Conservation (phyloP, 37 sponge, comb jelly and placozoan species). For the Diacarnus erythraeanus region DNA sequence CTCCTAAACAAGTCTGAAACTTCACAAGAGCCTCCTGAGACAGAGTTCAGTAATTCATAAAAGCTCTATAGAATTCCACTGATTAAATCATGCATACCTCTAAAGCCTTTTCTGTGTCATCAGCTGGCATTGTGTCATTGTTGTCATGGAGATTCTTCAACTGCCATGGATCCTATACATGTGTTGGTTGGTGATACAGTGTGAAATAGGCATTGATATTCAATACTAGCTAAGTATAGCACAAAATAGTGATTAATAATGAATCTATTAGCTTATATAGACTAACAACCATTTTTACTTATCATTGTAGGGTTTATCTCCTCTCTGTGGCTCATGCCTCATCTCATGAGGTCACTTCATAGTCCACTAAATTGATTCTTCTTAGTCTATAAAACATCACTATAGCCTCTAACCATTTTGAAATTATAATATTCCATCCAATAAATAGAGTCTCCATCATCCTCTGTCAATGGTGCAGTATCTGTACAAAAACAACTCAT, state of each 20-base stretch:
- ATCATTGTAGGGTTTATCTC: too few relatives aligned
- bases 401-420: constrained; percentile 29
- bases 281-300: too few relatives aligned
- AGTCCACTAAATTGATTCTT: too few relatives aligned
- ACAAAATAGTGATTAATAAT: too few relatives aligned
- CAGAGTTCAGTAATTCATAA: not conserved
- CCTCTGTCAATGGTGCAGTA: constrained; percentile 3
- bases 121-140: not conserved
- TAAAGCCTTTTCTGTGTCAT: not conserved
- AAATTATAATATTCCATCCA: constrained; percentile 61
- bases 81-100: not conserved
- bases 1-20: constrained; percentile 6
- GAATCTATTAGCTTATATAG: too few relatives aligned
- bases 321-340: too few relatives aligned
- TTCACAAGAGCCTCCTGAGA: not conserved
- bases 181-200: too few relatives aligned
- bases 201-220: too few relatives aligned
- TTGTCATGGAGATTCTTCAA: constrained; percentile 5
- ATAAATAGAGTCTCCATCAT: constrained; percentile 6
- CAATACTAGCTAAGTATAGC: too few relatives aligned
- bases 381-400: not conserved
- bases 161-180: constrained; percentile 42
- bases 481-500: constrained; percentile 14
- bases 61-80: not conserved
- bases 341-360: too few relatives aligned